phyloP scores from a whole-genome alignment of 2,888 invertebrate genomes.

The Rhamphomyia laevipes region DNA sequence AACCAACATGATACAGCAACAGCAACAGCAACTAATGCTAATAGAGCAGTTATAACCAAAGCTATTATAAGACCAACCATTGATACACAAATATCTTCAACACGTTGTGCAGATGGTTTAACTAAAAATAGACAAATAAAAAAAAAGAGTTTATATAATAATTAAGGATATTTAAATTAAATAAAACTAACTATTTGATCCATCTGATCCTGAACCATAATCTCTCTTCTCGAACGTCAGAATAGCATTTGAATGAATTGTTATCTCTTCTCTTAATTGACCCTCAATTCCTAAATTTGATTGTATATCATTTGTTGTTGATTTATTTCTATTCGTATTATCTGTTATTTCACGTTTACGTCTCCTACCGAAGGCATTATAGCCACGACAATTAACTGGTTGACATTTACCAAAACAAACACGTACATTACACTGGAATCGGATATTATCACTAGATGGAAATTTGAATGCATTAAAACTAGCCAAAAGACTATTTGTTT shows the following conservation, averaged over 20 bases:
- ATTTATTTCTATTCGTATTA: conserved; percentile 18
- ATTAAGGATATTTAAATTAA: not conserved
- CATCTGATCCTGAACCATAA: conserved; percentile 61
- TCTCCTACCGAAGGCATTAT: conserved; percentile 79
- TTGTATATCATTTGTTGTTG: conserved; percentile 21
- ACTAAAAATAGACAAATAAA: conserved; percentile 21
- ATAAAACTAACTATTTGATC: conserved; percentile 54
- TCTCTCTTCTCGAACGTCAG: conserved; percentile 78
- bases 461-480: conserved; percentile 91
- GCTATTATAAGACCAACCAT: conserved; percentile 89
- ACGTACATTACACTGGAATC: conserved; percentile 91
- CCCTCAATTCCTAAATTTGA: conserved; percentile 54
- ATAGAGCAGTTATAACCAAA: conserved; percentile 77
- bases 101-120: conserved; percentile 41
- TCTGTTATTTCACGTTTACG: conserved; percentile 47
- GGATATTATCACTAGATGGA: conserved; percentile 85
- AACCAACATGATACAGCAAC: conserved; percentile 93
- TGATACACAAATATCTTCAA: conserved; percentile 84
- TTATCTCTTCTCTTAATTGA: conserved; percentile 83
- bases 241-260: conserved; percentile 84
- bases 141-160: not conserved
- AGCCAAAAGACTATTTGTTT: conserved; percentile 72
- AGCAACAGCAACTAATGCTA: conserved; percentile 86
- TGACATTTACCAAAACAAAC: conserved; percentile 93
- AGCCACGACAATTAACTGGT: conserved; percentile 86